phyloP scores from a whole-genome alignment of 1,140 invertebrate species.

The Littorina saxatilis region DNA sequence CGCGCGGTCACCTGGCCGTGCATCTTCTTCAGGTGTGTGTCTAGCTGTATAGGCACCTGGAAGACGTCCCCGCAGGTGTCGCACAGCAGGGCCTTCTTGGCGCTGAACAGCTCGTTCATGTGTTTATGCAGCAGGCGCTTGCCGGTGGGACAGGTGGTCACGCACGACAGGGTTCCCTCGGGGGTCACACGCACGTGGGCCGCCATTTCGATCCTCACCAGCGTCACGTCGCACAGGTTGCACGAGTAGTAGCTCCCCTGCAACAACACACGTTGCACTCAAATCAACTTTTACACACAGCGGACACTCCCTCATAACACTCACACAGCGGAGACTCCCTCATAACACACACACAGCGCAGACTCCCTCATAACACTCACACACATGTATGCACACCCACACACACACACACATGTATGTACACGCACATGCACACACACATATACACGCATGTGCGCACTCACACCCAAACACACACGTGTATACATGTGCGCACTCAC shows the following conservation, averaged over 20 bases:
- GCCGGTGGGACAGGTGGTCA: neutral
- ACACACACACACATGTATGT: too few species aligned
- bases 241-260: too few species aligned
- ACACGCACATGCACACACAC: too few species aligned
- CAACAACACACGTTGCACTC: neutral
- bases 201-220: neutral
- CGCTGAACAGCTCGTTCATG: slow-evolving; percentile 5
- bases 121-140: neutral
- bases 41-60: neutral
- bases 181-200: neutral
- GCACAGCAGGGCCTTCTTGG: slow-evolving; percentile 1
- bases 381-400: too few species aligned
- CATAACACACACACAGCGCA: too few species aligned
- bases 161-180: neutral
- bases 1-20: neutral
- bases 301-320: too few species aligned
- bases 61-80: slow-evolving; percentile 14
- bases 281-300: neutral
- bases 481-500: too few species aligned
- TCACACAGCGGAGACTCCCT: too few species aligned
- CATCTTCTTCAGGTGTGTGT: slow-evolving; percentile 19
- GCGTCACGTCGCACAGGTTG: neutral
- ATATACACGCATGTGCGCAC: too few species aligned
- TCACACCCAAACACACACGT: too few species aligned
- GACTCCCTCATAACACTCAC: too few species aligned